Evolutionary conservation across 2,888 invertebrate genomes (phyloP).

Genomic region (Sepioteuthis lessoniana): DNA sequence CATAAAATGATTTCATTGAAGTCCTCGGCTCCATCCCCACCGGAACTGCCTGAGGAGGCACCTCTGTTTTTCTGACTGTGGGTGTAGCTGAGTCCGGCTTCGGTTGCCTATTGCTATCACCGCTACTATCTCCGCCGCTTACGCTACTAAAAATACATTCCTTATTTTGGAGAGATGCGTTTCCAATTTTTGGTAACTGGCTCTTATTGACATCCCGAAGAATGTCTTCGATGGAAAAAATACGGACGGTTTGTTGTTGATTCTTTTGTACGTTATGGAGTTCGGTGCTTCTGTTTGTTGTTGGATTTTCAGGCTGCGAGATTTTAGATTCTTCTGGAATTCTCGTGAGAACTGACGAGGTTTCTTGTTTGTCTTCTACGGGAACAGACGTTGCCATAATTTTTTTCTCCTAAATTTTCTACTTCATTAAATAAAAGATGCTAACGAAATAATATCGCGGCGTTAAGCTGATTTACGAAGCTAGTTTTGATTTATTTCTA

Average conservation of each 20-base stretch:
- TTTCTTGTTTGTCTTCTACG: background rate
- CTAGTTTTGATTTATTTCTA: no score
- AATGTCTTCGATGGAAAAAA: conserved; percentile 46
- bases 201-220: background rate
- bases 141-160: no score
- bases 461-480: no score
- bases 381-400: background rate
- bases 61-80: background rate
- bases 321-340: background rate
- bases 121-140: background rate
- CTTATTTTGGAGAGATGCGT: background rate
- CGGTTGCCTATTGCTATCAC: background rate
- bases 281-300: background rate
- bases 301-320: background rate
- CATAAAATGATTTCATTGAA: conserved; percentile 1
- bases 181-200: background rate
- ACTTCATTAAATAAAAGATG: background rate
- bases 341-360: background rate
- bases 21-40: background rate
- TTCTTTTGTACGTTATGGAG: background rate
- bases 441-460: background rate
- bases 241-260: background rate
- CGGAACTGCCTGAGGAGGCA: background rate
- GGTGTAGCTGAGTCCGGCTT: background rate
- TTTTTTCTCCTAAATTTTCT: background rate